Percentiles rank a stretch among this genome's conserved stretches.
Evolutionary conservation across 2,797 vertebrate species (phyloP).

Genomic region (Oreortyx pictus): DNA sequence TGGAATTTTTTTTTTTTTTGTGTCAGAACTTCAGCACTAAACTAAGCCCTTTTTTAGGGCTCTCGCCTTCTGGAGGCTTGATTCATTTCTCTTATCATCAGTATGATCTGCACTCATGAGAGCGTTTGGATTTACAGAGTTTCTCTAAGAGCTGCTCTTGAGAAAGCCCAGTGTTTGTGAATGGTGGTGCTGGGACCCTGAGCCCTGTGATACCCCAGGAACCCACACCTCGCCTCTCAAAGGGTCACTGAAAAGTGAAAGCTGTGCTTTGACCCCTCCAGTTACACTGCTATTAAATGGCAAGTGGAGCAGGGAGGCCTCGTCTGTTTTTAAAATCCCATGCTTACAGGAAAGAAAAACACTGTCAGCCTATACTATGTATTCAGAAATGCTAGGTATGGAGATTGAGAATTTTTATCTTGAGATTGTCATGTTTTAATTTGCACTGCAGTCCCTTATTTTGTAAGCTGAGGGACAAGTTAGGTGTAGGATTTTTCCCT

Average conservation of each 20-base stretch:
- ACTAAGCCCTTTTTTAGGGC: background rate
- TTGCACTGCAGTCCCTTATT: background rate
- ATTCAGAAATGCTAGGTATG: background rate
- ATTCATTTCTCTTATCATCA: background rate
- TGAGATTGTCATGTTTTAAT: background rate
- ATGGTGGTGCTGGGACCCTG: accelerated
- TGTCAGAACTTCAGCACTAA: background rate
- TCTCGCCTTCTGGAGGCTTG: background rate
- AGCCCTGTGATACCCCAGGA: background rate
- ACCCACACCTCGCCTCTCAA: background rate
- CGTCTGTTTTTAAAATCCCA: background rate
- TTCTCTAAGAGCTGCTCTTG: background rate
- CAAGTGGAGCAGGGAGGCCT: background rate
- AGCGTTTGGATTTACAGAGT: background rate
- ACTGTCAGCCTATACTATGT: accelerated
- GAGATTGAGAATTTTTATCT: background rate
- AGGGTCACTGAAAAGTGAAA: background rate
- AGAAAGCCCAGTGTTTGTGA: background rate
- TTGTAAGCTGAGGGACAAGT: background rate
- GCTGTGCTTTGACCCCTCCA: background rate
- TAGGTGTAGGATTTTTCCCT: background rate
- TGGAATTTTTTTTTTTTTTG: background rate
- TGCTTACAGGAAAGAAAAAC: background rate
- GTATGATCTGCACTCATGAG: background rate
- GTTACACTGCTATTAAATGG: background rate